A percentile compares a stretch with the other conserved stretches of the same genome.
Conservation (phyloP, 2,888 invertebrate genomes). For the Heliconius charithonia region DNA sequence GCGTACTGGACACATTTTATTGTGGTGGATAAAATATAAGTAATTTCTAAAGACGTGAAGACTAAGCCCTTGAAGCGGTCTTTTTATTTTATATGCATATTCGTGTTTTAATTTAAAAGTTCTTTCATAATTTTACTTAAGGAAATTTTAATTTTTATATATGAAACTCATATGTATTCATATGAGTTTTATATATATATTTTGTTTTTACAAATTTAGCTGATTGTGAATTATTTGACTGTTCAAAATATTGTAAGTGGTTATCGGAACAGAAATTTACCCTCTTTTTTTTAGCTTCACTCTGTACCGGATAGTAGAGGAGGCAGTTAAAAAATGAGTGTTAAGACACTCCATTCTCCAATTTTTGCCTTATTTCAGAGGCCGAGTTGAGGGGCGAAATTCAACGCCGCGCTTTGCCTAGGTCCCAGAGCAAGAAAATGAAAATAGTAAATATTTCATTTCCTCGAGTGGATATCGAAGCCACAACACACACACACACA, state of each 20-base stretch:
- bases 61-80: background rate
- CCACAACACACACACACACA: too few relatives aligned
- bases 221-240: too few relatives aligned
- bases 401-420: too few relatives aligned
- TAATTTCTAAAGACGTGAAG: background rate
- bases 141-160: background rate
- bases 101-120: background rate
- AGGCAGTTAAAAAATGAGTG: too few relatives aligned
- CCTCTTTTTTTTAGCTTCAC: background rate
- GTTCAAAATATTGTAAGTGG: too few relatives aligned
- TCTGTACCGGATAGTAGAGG: background rate
- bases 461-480: too few relatives aligned
- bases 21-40: background rate
- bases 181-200: too few relatives aligned
- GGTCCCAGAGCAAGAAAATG: too few relatives aligned
- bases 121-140: background rate
- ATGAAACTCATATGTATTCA: background rate
- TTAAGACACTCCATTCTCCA: too few relatives aligned
- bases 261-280: background rate
- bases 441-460: too few relatives aligned
- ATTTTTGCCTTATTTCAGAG: too few relatives aligned
- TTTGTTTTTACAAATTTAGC: background rate
- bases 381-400: too few relatives aligned
- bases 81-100: background rate
- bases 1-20: slow-evolving; percentile 17